These are phyloP conservation scores for Ectemnius continuus DNA, from an alignment of 2,888 invertebrate species.

Conservation along the genomic window DNA sequence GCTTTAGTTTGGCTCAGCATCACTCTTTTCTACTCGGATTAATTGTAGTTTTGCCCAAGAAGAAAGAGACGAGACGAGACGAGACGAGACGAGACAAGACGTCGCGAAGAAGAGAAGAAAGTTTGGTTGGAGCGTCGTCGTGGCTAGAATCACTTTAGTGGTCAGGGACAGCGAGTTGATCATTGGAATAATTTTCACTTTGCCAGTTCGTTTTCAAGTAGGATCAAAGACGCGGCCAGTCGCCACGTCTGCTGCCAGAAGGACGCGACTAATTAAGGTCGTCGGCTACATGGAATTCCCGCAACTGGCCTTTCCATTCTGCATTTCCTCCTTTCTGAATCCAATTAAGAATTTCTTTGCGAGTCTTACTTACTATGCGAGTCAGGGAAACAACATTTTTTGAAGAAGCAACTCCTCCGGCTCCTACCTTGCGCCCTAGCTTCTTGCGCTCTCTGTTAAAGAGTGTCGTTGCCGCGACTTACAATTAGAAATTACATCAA, in stretches of 20 bases:
- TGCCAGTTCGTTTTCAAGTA: constrained; percentile 4
- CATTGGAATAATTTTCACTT: constrained; percentile 44
- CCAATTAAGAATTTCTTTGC: constrained; percentile 48
- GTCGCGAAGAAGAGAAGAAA: not conserved
- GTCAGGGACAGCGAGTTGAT: constrained; percentile 24
- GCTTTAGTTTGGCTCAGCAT: not conserved
- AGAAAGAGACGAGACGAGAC: too few species aligned
- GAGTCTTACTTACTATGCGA: constrained; percentile 19
- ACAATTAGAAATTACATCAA: too few species aligned
- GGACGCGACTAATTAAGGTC: constrained; percentile 32
- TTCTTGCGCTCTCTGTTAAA: too few species aligned
- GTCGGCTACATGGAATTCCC: constrained; percentile 36
- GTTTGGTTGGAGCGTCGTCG: not conserved
- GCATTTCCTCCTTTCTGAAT: constrained; percentile 33
- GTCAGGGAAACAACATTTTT: constrained; percentile 42
- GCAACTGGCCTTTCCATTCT: constrained; percentile 41
- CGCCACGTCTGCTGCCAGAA: too few species aligned
- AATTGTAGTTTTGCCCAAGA: too few species aligned
- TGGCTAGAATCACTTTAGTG: not conserved
- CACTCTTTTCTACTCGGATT: too few species aligned
- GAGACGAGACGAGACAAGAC: too few species aligned
- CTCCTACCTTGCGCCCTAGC: too few species aligned
- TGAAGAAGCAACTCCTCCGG: too few species aligned
- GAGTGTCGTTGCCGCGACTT: too few species aligned
- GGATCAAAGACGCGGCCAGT: not conserved